Evolutionary conservation across 2,797 vertebrate species (phyloP).

Genomic region (Propithecus deckenii): DNA sequence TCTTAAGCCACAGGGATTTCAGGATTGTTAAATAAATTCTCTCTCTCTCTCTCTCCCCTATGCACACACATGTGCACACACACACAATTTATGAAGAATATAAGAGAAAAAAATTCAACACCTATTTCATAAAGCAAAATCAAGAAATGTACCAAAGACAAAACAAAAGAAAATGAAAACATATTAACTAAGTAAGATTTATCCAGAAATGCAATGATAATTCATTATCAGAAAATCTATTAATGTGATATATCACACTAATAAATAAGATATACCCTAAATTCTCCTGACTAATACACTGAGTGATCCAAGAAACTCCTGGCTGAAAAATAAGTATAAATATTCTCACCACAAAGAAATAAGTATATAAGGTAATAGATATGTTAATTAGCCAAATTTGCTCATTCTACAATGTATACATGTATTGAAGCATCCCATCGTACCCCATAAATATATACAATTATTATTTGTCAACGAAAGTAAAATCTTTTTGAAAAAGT

Average conservation of each 20-base stretch:
- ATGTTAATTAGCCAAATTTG: background rate
- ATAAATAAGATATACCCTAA: background rate
- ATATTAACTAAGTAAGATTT: background rate
- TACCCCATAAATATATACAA: background rate
- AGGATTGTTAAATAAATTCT: background rate
- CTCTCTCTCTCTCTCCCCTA: background rate
- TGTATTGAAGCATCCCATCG: background rate
- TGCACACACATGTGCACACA: background rate
- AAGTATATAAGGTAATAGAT: background rate
- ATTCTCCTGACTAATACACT: background rate
- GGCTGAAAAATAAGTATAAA: background rate
- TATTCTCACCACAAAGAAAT: background rate
- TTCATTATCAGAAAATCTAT: background rate
- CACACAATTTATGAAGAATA: background rate
- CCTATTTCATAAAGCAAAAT: background rate
- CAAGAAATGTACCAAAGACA: background rate
- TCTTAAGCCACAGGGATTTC: background rate
- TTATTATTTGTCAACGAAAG: background rate
- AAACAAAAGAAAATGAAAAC: background rate
- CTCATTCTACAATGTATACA: background rate
- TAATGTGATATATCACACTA: background rate
- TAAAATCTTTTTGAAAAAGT: background rate
- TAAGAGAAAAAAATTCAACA: background rate
- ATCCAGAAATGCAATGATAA: background rate
- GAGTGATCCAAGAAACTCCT: background rate